Base-by-base conservation (phyloP, 2,797 vertebrate species). In the Alca torda region DNA sequence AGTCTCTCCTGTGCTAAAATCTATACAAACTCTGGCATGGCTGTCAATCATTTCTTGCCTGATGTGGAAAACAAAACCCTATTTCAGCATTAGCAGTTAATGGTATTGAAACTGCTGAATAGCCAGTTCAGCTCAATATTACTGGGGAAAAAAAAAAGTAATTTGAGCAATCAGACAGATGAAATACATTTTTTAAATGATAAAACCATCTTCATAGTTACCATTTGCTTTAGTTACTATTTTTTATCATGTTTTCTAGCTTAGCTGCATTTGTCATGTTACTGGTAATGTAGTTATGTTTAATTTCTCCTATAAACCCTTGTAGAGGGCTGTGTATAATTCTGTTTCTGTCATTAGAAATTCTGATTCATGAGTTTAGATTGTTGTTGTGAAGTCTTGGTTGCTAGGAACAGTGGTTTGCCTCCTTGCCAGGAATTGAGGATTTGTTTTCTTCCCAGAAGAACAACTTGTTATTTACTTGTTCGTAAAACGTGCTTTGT, bases 371-470 rank as follows among this genome's bases (percentile, higher is more conserved):
- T 97, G 82, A 75, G 65, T 90, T 96, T 83, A 88, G 69, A 72
- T 88, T 86, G 87, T 69, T 96, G 67, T 87, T 91, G 84, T 92
- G 82, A 94, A 93, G 82, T 84, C 89, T 56, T 89, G 76, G 93
- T 96, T 97, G 90, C 96, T 96, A 94, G 94, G 86, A 95, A 92
- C 69, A 78, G 86, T 73, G 68, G 75, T 75, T 91, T 97, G 90
- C 84, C 39, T 95, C 43, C 53, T 96, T 95, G 95, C 93, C 95
- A 96, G 94, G 93, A 95, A 96, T 0, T 41, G 41, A 94, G 57
- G 35, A 83, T 94, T 94, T 95, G 65, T 96, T 96, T 96, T 91
- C 84, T 91, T 96, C 95, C 84, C 87, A 93, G 89, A 95, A 97
- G 75, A 89, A 94, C 83, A 89, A 54, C 76, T 64, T 80, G 67